Base-by-base conservation (phyloP, 2,113 vertebrate species). In the Sitta europaea region DNA sequence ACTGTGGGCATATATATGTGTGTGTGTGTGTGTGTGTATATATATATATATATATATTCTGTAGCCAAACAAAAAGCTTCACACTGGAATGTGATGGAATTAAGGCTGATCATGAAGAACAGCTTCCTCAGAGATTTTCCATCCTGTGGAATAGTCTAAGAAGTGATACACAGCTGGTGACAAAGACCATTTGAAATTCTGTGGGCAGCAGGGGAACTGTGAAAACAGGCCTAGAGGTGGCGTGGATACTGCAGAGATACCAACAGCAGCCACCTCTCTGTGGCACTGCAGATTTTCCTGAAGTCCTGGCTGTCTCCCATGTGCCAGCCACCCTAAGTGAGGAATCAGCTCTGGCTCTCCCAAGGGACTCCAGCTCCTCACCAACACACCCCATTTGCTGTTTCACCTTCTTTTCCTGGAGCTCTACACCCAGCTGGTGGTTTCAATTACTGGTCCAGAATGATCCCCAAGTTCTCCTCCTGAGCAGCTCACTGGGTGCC, bases 91-190 rank as follows among this genome's bases (percentile, higher is more conserved):
- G 86, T 53, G 88, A 88, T 12, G 58, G 84, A 94, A 79, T 86
- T 58, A 58, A 66, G 35, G 57, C 82, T 47, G 63, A 89, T 58
- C 6, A 10, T 40, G 65, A 90, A 76, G 85, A 92, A 80, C 51
- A 93, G 43, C 82, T 89, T 80, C 88, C 79, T 20, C 10, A 92
- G 83, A 84, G 79, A 95, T 84, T 90, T 61, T 80, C 63, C 86
- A 94, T 79, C 63, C 79, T 43, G 51, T 36, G 66, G 45, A 48
- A 72, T 2, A 75, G 53, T 18, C 61, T 14, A 28, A 70, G 72
- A 82, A 48, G 72, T 27, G 43, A 94, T 17, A 25, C 51, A 74
- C 24, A 62, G 42, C 76, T 70, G 51, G 75, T 45, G 86, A 78
- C 61, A 88, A 57, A 66, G 78, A 71, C 27, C 19, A 42, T 63